Percentiles rank a stretch among this genome's conserved stretches.
Evolutionary conservation across 2,797 vertebrate genomes (phyloP).

Genomic region (Betta splendens): DNA sequence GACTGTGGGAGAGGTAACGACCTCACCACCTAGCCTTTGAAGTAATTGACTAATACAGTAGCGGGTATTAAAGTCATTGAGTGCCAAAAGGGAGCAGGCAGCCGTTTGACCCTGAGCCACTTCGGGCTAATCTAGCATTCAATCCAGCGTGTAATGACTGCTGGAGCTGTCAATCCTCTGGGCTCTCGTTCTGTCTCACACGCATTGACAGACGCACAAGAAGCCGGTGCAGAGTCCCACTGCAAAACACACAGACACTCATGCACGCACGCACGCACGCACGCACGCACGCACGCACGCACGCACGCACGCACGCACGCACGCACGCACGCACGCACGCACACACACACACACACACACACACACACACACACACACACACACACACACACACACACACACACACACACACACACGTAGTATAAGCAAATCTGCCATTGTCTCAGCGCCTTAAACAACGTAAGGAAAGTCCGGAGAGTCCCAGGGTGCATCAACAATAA

Average conservation of each 20-base stretch:
- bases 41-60: conserved; percentile 99
- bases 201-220: conserved; percentile 20
- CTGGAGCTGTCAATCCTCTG: conserved; percentile 97
- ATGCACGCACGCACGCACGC: too few species aligned
- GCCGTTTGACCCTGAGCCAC: conserved; percentile 99
- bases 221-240: conserved; percentile 18
- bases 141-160: conserved; percentile 99
- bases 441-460: conserved; percentile 18
- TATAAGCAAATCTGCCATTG: conserved; percentile 34
- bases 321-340: too few species aligned
- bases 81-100: conserved; percentile 99
- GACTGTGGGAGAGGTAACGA: conserved; percentile 59
- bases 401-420: conserved; percentile 9
- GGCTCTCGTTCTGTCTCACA: conserved; percentile 87
- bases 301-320: too few species aligned
- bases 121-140: conserved; percentile 99
- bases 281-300: conserved; percentile 23
- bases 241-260: conserved; percentile 23
- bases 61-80: conserved; percentile 99
- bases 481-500: conserved; percentile 13
- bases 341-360: conserved; percentile 15
- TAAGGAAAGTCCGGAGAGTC: conserved; percentile 16
- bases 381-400: conserved; percentile 16
- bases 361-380: conserved; percentile 19
- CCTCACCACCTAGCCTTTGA: conserved; percentile 89